Evolutionary conservation across 2,888 invertebrate species (phyloP).

Genomic region (Villa cingulata): DNA sequence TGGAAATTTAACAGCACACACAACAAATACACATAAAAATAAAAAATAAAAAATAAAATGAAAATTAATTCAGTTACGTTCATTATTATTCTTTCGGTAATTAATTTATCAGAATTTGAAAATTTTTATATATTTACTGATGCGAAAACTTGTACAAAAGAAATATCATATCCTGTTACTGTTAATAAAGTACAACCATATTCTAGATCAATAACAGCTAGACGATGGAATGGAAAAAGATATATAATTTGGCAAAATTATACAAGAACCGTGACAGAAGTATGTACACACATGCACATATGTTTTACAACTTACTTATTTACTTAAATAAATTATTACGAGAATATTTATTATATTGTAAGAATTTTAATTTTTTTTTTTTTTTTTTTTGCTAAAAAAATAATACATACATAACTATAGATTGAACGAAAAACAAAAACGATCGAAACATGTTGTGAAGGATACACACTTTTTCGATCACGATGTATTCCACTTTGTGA

Average conservation of each 20-base stretch:
- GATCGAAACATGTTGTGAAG: not conserved
- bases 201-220: not conserved
- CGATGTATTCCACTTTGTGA: conserved; percentile 21
- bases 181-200: not conserved
- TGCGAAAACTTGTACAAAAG: not conserved
- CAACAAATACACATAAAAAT: no score
- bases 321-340: no score
- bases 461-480: not conserved
- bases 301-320: no score
- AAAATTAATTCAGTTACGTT: no score
- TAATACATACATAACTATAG: not conserved
- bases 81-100: no score
- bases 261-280: not conserved
- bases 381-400: not conserved
- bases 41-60: no score
- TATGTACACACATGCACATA: not conserved
- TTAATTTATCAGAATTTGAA: no score
- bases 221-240: not conserved
- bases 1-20: no score
- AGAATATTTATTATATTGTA: no score
- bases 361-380: no score
- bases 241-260: not conserved
- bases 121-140: no score
- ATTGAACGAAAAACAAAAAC: not conserved
- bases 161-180: not conserved